phyloP scores from a whole-genome alignment of 1,140 invertebrate genomes.

The Cyclargus thomasi region DNA sequence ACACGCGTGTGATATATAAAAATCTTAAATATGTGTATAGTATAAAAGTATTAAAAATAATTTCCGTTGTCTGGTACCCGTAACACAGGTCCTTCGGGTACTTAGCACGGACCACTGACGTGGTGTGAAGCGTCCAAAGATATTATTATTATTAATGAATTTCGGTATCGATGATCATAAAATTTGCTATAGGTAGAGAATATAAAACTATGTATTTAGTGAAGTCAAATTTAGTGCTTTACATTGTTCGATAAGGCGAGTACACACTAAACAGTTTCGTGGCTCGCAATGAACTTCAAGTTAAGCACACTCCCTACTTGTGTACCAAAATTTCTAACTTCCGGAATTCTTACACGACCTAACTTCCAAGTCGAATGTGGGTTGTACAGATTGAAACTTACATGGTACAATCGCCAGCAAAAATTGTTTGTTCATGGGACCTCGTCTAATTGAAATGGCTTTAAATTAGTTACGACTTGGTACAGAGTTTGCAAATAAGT shows the following conservation, averaged over 20 bases:
- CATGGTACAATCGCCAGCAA: neutral
- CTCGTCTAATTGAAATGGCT: neutral
- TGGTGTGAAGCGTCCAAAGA: too few relatives aligned
- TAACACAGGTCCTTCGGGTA: too few relatives aligned
- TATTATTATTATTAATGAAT: too few relatives aligned
- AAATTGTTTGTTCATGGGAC: neutral
- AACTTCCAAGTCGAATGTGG: neutral
- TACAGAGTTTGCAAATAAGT: neutral
- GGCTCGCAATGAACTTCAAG: neutral
- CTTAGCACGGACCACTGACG: too few relatives aligned
- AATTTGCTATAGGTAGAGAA: too few relatives aligned
- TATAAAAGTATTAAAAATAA: too few relatives aligned
- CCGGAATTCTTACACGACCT: neutral
- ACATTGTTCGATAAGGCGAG: neutral
- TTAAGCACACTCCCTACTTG: neutral
- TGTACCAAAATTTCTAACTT: constrained; percentile 9
- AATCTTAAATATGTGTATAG: too few relatives aligned
- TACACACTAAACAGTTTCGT: neutral
- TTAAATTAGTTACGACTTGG: neutral
- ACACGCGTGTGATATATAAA: too few relatives aligned
- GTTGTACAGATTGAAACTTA: constrained; percentile 4
- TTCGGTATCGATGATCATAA: too few relatives aligned
- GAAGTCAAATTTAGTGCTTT: neutral
- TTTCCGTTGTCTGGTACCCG: too few relatives aligned
- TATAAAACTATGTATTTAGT: neutral